A percentile compares a stretch with the other conserved stretches of the same genome.
These are phyloP conservation scores for Eumacrocentrus americanus DNA, from an alignment of 2,888 invertebrate species.

Conservation along the genomic window DNA sequence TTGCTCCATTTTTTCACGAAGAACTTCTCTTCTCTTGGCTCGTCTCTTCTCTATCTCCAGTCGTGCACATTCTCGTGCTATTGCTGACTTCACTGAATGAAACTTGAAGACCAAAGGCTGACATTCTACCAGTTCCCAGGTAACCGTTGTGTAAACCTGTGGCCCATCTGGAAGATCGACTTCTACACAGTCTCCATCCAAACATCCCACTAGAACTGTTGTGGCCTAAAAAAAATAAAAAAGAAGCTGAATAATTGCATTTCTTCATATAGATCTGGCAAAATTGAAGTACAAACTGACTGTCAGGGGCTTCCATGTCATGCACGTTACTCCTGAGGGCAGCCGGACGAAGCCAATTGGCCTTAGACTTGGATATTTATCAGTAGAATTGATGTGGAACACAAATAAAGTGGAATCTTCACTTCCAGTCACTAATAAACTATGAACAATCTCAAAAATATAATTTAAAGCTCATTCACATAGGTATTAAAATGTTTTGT, in stretches of 20 bases:
- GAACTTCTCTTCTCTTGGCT: slow-evolving; percentile 64
- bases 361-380: slow-evolving; percentile 62
- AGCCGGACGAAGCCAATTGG: slow-evolving; percentile 74
- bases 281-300: slow-evolving; percentile 53
- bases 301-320: slow-evolving; percentile 71
- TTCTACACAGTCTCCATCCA: slow-evolving; percentile 66
- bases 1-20: slow-evolving; percentile 67
- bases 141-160: slow-evolving; percentile 57
- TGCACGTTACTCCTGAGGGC: slow-evolving; percentile 68
- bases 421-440: slow-evolving; percentile 71
- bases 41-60: slow-evolving; percentile 65
- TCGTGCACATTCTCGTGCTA: slow-evolving; percentile 67
- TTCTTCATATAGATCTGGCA: too few relatives aligned
- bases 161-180: slow-evolving; percentile 61
- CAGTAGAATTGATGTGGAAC: slow-evolving; percentile 62
- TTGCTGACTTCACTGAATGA: slow-evolving; percentile 67
- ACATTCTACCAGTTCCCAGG: slow-evolving; percentile 59
- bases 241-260: background rate
- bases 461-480: too few relatives aligned
- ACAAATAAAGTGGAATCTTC: slow-evolving; percentile 75
- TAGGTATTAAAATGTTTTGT: too few relatives aligned
- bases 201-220: slow-evolving; percentile 65
- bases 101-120: slow-evolving; percentile 62
- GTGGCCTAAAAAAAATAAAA: slow-evolving; percentile 48
- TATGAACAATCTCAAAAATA: slow-evolving; percentile 46